Base-by-base conservation (phyloP, 2,113 vertebrate species). In the Calidris pygmaea region DNA sequence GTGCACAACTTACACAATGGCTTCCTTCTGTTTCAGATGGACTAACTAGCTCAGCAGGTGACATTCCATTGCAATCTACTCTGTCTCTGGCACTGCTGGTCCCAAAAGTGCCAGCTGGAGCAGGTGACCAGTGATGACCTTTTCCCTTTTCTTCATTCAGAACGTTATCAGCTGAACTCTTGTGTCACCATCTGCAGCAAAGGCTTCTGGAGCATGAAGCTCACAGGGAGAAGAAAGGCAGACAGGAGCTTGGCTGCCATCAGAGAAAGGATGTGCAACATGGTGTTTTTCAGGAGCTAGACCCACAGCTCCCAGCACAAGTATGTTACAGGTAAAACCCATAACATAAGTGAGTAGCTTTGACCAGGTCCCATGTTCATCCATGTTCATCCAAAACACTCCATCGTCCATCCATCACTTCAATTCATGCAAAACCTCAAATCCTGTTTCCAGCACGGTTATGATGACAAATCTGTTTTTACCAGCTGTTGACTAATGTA, bases 241-340 rank as follows among this genome's bases (percentile, higher is more conserved):
- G n/a, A 52, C 63, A 89, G 66, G 12, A 79, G 60, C 16, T 20
- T 14, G 32, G 53, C 41, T 87, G 22, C 48, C 32, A 7, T 14
- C 18, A 27, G 41, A 66, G 58, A 70, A 70, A n/a, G 34, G 37
- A 39, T 0, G 0, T 2, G 74, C 58, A 24, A 18, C 1, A 4
- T 24, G 30, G 45, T 45, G 9, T 19, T 22, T 20, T 34, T 24
- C 71, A 86, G 70, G 60, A 94, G 85, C 35, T 45, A 87, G 35
- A 67, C 10, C 78, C 41, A 66, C 0, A 0, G 58, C 79, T 70
- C 48, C 24, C 67, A 86, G 32, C 48, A 70, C 35, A 22, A 1
- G 5, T 6, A 41, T 3, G 17, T 14, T 41, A 79, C 88, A 86
- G 21, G 50, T 76, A 66, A 88, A 94, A 58, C 53, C 53, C 73